Evolutionary conservation across 2,113 vertebrate species (phyloP).

Genomic region (Regulus satrapa): DNA sequence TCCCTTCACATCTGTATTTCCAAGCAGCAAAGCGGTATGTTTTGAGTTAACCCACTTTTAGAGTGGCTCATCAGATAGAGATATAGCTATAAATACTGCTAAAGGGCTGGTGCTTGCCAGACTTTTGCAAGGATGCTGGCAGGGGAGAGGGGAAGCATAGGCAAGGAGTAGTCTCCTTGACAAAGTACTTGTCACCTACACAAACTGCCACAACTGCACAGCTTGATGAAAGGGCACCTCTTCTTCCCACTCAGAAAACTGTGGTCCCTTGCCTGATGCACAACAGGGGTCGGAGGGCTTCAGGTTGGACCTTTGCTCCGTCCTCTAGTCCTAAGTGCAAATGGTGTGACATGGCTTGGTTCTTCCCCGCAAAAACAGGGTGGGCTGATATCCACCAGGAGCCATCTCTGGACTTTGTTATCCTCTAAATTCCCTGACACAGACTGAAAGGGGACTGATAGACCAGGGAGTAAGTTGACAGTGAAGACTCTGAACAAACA

Average conservation of each 20-base stretch:
- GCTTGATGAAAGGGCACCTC: not conserved
- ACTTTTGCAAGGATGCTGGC: not conserved
- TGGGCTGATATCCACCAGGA: not conserved
- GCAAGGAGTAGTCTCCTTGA: not conserved
- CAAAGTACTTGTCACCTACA: not conserved
- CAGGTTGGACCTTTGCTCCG: fast-evolving
- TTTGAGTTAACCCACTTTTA: slow-evolving; percentile 56
- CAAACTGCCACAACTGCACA: not conserved
- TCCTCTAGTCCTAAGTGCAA: not conserved
- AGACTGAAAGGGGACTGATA: not conserved
- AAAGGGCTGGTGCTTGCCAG: not conserved
- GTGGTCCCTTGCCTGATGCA: not conserved
- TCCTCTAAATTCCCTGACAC: not conserved
- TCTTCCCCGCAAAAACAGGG: not conserved
- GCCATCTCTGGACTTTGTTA: not conserved
- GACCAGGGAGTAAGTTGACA: not conserved
- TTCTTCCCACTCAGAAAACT: not conserved
- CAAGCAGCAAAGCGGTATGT: not conserved
- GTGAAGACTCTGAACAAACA: not conserved
- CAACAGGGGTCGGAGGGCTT: not conserved
- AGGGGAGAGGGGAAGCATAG: not conserved
- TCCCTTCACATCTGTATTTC: slow-evolving; percentile 55
- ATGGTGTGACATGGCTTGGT: not conserved
- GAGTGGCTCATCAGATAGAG: slow-evolving; percentile 46
- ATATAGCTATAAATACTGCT: slow-evolving; percentile 41